Base-by-base conservation (phyloP, 2,797 vertebrate species). In the Dermochelys coriacea region DNA sequence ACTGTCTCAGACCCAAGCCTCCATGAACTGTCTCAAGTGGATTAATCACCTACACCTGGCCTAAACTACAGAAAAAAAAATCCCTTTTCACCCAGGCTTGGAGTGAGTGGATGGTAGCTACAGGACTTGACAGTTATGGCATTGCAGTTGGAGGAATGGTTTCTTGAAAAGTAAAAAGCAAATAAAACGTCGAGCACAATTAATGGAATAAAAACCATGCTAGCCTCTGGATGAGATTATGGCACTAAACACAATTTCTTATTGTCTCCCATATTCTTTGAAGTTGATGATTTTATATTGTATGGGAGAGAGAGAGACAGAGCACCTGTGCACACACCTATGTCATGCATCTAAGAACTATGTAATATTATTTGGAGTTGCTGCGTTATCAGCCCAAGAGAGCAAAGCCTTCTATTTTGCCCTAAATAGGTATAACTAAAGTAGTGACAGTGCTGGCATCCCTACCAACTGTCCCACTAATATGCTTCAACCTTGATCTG, bases 201-300 rank as follows among this genome's bases (percentile, higher is more conserved):
- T 47, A 90, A 37, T 16, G 21, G 82, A 77, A 59, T 88, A 89
- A 55, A 96, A 52, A 75, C 83, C 12, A 71, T 9, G 23, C 6
- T 45, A 74, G n/a, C 77, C n/a, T 88, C 52, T 86, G 61, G 91
- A 85, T 50, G 4, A 61, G 89, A 84, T 7, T 31, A 7, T 52
- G 85, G 71, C 31, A 68, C 2, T 52, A 84, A 90, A 2, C 61
- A 87, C 68, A 87, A 50, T 19, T 85, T 91, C 91, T 84, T 37
- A 0, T 77, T 37, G 29, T 89, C 80, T 94, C n/a, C 37, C 14
- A 14, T 85, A 88, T 74, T 51, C 5, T 71, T 59, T 59, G 90
- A 97, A 94, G 82, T 57, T 94, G 92, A 87, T 85, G 92, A 86
- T 95, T 94, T 80, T 91, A 49, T 75, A 92, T 92, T 92, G 81